These are phyloP conservation scores for Ianthella basta DNA, from an alignment of 37 sponge, comb jelly and placozoan species.

Conservation along the genomic window DNA sequence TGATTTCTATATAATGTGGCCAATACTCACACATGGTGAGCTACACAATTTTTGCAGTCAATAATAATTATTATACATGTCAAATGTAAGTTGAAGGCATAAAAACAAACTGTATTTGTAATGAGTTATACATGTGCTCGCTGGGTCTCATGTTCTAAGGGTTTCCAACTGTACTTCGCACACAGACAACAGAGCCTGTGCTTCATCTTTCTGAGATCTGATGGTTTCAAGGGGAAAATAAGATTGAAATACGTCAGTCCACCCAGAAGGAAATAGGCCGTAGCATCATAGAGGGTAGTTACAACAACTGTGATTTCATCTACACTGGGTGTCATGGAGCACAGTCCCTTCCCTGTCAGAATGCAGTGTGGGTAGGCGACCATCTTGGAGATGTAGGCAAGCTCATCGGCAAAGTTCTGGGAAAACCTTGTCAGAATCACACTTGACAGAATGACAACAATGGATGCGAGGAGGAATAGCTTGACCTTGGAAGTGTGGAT, in stretches of 20 bases:
- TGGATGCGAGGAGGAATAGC: not conserved
- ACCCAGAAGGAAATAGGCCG: too few relatives aligned
- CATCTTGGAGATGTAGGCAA: not conserved
- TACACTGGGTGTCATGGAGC: too few relatives aligned
- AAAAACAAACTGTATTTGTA: too few relatives aligned
- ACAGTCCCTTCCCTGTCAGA: not conserved
- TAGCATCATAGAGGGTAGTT: too few relatives aligned
- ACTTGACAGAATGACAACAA: not conserved
- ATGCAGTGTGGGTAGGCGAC: not conserved
- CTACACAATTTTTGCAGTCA: too few relatives aligned
- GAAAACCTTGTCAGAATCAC: not conserved
- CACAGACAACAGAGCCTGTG: not conserved
- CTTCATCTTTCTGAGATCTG: not conserved
- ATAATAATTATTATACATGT: too few relatives aligned
- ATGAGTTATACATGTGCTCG: too few relatives aligned
- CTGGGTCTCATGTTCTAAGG: not conserved
- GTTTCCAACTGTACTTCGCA: not conserved
- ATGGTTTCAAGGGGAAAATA: slow-evolving; percentile 17
- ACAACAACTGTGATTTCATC: too few relatives aligned
- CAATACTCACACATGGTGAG: too few relatives aligned
- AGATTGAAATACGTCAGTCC: not conserved
- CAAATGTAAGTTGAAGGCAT: too few relatives aligned
- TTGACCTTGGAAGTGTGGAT: not conserved
- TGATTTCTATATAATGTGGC: too few relatives aligned
- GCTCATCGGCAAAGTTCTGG: slow-evolving; percentile 1